Evolutionary conservation across 1,140 invertebrate species (phyloP).

Genomic region (Drosophila murphyi): DNA sequence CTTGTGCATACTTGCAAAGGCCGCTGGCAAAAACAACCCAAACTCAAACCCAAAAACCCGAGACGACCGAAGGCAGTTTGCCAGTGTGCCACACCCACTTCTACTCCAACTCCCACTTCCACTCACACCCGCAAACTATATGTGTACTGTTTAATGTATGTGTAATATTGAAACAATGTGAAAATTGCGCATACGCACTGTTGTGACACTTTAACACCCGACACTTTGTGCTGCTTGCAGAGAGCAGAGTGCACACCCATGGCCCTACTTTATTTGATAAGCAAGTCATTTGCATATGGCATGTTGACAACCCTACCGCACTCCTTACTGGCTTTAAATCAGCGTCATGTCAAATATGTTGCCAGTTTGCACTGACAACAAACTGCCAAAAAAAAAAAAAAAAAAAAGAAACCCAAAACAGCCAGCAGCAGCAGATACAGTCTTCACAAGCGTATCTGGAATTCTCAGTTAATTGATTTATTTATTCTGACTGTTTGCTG

Average conservation of each 20-base stretch:
- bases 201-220: conserved; percentile 58
- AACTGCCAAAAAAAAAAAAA: conserved; percentile 13
- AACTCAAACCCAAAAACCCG: conserved; percentile 43
- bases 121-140: background rate
- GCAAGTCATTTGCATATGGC: conserved; percentile 79
- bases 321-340: conserved; percentile 43
- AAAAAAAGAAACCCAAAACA: conserved; percentile 4
- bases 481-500: background rate
- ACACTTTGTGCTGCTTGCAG: conserved; percentile 22
- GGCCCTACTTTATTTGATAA: conserved; percentile 76
- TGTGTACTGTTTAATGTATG: conserved; percentile 52
- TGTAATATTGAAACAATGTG: conserved; percentile 82
- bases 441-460: background rate
- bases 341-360: conserved; percentile 71
- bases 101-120: background rate
- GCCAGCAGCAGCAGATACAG: conserved; percentile 16
- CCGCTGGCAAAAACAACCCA: conserved; percentile 62
- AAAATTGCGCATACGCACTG: conserved; percentile 81
- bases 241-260: conserved; percentile 20
- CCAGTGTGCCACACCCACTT: background rate
- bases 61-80: background rate
- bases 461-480: background rate
- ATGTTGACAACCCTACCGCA: conserved; percentile 49
- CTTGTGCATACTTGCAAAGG: conserved; percentile 78
- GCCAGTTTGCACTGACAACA: conserved; percentile 44